Percentiles rank a stretch among this genome's conserved stretches.
Conservation (phyloP, 1,140 invertebrate genomes). For the Listronotus oregonensis region DNA sequence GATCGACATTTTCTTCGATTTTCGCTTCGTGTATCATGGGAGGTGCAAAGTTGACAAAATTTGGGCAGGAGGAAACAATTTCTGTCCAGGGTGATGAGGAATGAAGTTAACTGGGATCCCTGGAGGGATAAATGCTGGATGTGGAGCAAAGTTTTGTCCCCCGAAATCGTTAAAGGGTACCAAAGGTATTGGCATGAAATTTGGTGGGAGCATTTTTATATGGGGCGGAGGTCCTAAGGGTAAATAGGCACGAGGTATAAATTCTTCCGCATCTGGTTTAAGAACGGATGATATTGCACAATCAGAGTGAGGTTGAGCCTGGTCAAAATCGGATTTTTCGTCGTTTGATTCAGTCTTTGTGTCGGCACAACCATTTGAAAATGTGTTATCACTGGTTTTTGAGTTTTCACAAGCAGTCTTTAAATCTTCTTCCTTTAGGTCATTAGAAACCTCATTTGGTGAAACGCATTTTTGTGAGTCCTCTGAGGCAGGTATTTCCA, state of each 20-base stretch:
- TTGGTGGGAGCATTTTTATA: constrained; percentile 47
- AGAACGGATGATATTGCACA: constrained; percentile 39
- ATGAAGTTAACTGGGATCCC: constrained; percentile 48
- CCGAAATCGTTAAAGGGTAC: constrained; percentile 39
- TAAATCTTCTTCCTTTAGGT: constrained; percentile 4
- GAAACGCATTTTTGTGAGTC: not conserved
- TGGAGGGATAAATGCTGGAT: constrained; percentile 35
- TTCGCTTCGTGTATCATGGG: constrained; percentile 24
- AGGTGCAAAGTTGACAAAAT: constrained; percentile 13
- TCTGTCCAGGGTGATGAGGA: constrained; percentile 36
- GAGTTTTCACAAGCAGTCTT: constrained; percentile 13
- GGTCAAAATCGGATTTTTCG: constrained; percentile 1
- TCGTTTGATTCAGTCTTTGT: constrained; percentile 31
- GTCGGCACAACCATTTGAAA: constrained; percentile 13
- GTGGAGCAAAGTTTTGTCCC: constrained; percentile 35
- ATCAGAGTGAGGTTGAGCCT: constrained; percentile 13
- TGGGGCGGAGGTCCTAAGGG: constrained; percentile 35
- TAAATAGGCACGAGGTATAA: constrained; percentile 48
- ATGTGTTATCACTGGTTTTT: constrained; percentile 1
- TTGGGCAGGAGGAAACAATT: constrained; percentile 23
- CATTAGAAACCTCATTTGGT: constrained; percentile 4
- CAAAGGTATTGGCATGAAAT: constrained; percentile 47
- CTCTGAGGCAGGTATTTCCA: not conserved
- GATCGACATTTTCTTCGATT: constrained; percentile 19
- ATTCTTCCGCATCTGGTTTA: constrained; percentile 55